Base-by-base conservation (phyloP, 2,797 vertebrate species). In the Holocentrus rufus region DNA sequence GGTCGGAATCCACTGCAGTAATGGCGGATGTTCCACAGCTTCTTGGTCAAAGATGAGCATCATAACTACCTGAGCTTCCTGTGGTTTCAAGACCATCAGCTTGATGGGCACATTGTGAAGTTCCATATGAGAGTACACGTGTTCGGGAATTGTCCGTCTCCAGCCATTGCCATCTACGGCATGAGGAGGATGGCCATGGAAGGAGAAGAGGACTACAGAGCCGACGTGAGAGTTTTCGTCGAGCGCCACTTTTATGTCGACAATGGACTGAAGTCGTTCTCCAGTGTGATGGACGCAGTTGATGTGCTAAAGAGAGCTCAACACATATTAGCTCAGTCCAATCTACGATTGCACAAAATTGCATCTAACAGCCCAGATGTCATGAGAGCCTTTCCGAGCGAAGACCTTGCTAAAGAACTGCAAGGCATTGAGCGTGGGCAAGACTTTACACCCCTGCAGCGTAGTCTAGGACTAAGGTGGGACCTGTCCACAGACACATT, bases 311-410 rank as follows among this genome's bases (percentile, higher is more conserved):
- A 46, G 20, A 17, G 23, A 30, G 42, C 53, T 14, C 65, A 68
- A 13, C 7, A 47, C 15, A 57, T 57, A 36, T n/a, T 68, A 14
- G 34, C 34, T 9, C 22, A 17, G 7, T 68, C 53, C 39, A 68
- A 68, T 22, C 31, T 68, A 6, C 5, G 42, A 49, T 13, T 42
- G 39, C 52, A 56, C 53, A 68, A 68, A 36, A 68, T 68, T 7
- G 53, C 65, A 3, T 68, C 66, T 4, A 69, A 69, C 18, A 39
- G 22, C 27, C 13, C 18, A 18, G 25, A 55, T 3, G 42, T 69
- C 9, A 49, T 79, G 34, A 49, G 70, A 15, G 55, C 72, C 8
- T 75, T 80, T n/a, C 27, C 27, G 1, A 14, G 53, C 36, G 47
- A 75, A 15, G 66, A 74, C 22, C 27, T 30, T 1, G 71, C 68